Conservation (phyloP, 2,113 vertebrate genomes). For the Elaphurus davidianus region DNA sequence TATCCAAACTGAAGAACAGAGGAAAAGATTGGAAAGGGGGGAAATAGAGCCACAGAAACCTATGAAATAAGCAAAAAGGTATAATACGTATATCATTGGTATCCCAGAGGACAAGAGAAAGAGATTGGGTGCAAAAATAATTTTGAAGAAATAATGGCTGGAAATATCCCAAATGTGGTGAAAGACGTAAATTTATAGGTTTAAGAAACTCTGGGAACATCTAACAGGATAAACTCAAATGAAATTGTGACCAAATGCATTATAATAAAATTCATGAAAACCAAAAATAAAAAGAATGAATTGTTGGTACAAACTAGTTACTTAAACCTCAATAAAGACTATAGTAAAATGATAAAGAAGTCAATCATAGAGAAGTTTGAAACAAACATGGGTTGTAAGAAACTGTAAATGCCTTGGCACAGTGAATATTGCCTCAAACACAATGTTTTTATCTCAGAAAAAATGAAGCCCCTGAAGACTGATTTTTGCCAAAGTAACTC, state of each 20-base stretch:
- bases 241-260: neutral
- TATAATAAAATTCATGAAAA: neutral
- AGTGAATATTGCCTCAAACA: neutral
- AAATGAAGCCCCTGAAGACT: neutral
- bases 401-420: neutral
- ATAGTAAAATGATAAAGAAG: neutral
- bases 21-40: neutral
- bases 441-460: neutral
- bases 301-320: neutral
- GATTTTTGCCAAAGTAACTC: neutral
- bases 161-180: neutral
- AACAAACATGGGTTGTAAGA: neutral
- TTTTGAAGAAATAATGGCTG: neutral
- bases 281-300: neutral
- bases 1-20: neutral
- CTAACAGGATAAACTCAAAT: neutral
- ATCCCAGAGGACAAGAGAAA: neutral
- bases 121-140: neutral
- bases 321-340: neutral
- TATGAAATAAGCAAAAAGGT: neutral
- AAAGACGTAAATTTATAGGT: neutral
- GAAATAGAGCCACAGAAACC: neutral
- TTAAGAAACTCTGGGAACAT: neutral
- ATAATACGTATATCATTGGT: neutral
- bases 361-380: neutral